A percentile compares a stretch with the other conserved stretches of the same genome.
These are phyloP conservation scores for Anser cygnoides DNA, from an alignment of 2,113 vertebrate genomes.

Conservation along the genomic window DNA sequence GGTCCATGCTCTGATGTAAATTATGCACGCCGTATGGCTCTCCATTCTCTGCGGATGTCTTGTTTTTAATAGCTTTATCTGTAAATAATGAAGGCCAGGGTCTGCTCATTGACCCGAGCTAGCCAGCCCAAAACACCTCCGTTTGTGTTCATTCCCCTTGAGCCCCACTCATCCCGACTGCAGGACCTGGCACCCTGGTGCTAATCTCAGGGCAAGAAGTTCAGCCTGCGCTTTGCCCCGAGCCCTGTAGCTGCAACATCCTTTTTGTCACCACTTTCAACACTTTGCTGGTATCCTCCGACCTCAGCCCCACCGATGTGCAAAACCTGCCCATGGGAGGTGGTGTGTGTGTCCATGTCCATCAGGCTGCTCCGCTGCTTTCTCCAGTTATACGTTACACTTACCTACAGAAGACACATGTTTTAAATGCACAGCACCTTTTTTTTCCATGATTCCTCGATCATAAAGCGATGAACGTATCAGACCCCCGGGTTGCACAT, in stretches of 20 bases:
- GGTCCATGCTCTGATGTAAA: not conserved
- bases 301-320: not conserved
- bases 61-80: not conserved
- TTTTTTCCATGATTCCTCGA: not conserved
- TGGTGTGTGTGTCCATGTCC: no score
- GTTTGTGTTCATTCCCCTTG: not conserved
- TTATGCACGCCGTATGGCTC: not conserved
- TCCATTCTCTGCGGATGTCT: not conserved
- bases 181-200: not conserved
- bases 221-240: not conserved
- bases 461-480: fast-evolving
- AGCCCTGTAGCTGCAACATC: not conserved
- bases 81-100: not conserved
- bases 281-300: not conserved
- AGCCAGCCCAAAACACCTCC: not conserved
- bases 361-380: not conserved
- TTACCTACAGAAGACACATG: not conserved
- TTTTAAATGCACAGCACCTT: not conserved
- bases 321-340: not conserved
- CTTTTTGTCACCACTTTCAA: not conserved
- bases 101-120: not conserved
- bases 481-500: not conserved
- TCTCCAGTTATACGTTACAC: fast-evolving
- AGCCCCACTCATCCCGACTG: not conserved
- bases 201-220: not conserved